Conservation (phyloP, 1,140 invertebrate genomes). For the Nebria ingens region DNA sequence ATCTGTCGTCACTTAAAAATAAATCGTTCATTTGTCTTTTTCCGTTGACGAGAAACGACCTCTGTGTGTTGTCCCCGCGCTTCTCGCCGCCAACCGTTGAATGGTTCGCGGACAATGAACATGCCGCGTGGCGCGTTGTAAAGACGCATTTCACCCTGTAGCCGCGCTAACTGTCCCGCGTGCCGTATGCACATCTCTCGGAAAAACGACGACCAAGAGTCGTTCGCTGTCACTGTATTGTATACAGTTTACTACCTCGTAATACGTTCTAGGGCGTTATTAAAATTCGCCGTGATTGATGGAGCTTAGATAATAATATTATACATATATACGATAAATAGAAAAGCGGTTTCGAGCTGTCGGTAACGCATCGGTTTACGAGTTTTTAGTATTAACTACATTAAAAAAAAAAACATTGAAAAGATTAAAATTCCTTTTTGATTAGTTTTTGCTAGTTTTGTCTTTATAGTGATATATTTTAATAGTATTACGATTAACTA, state of each 20-base stretch:
- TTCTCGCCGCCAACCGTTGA: neutral
- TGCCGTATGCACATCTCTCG: neutral
- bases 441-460: no score
- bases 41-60: neutral
- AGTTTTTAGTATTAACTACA: no score
- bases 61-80: neutral
- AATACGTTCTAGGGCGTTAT: slow-evolving; percentile 1
- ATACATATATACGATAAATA: no score
- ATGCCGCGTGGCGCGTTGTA: no score
- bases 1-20: neutral
- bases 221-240: slow-evolving; percentile 1
- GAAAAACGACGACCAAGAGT: slow-evolving; percentile 7
- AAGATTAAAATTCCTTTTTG: no score
- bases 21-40: neutral
- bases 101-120: neutral
- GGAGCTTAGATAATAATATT: slow-evolving; percentile 7
- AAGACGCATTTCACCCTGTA: neutral
- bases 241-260: slow-evolving; percentile 7
- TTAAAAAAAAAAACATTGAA: no score
- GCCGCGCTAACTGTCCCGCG: neutral
- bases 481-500: no score
- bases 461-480: no score
- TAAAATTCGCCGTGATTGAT: slow-evolving; percentile 3
- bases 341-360: no score
- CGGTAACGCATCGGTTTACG: no score